Conservation (phyloP, 2,113 vertebrate genomes). For the Ammodytes dubius region DNA sequence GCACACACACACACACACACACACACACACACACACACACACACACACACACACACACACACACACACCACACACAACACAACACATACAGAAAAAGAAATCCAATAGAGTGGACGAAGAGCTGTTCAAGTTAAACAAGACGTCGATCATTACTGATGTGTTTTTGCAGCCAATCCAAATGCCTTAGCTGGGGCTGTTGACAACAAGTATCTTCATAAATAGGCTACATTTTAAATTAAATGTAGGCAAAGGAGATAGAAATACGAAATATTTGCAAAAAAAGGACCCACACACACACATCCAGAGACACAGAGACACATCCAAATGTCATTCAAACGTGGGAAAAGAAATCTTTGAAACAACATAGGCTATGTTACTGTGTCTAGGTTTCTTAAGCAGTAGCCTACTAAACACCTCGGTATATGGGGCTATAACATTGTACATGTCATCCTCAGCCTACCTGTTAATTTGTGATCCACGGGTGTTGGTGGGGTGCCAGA, state of each 20-base stretch:
- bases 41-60: no score
- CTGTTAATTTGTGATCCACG: conserved; percentile 63
- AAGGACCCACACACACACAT: neutral
- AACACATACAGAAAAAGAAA: neutral
- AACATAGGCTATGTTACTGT: neutral
- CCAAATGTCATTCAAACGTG: neutral
- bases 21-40: no score
- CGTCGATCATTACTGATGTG: neutral
- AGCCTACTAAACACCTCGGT: neutral
- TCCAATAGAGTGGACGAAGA: neutral
- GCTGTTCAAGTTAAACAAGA: neutral
- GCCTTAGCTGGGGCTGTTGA: neutral
- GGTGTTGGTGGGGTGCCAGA: conserved; percentile 55
- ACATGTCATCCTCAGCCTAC: conserved; percentile 53
- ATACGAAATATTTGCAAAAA: neutral
- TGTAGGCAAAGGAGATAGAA: neutral
- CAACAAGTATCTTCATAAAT: neutral
- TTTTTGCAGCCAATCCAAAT: neutral
- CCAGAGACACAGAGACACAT: neutral
- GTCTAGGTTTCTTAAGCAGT: neutral
- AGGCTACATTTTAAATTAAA: neutral
- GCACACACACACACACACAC: no score
- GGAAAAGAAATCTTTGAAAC: neutral
- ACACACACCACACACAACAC: no score
- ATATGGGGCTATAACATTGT: neutral